Percentiles rank a stretch among this genome's conserved stretches.
phyloP scores from a whole-genome alignment of 2,888 invertebrate species.

The Nezara viridula region DNA sequence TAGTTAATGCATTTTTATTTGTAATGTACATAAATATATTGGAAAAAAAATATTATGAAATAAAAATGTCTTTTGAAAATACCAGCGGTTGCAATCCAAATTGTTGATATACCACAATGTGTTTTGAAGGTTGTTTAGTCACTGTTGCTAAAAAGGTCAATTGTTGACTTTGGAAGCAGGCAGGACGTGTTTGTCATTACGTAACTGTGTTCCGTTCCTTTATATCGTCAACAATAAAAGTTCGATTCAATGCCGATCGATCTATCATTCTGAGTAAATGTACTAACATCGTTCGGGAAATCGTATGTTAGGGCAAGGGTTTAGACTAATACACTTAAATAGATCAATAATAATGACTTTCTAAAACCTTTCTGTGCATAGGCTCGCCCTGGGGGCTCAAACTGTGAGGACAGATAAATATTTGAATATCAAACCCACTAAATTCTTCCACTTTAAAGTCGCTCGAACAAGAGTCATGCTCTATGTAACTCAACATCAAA shows the following conservation, averaged over 20 bases:
- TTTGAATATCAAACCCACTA: too few species aligned
- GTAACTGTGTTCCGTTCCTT: not conserved
- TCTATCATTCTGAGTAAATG: not conserved
- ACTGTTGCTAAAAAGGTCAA: conserved; percentile 12
- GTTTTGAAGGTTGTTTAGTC: conserved; percentile 31
- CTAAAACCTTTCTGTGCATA: too few species aligned
- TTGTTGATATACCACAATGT: not conserved
- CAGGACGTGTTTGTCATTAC: conserved; percentile 1
- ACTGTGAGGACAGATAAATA: too few species aligned
- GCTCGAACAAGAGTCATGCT: too few species aligned
- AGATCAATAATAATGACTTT: too few species aligned
- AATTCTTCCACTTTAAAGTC: too few species aligned
- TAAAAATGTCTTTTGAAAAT: not conserved
- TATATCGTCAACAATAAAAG: conserved; percentile 21
- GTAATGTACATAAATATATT: too few species aligned
- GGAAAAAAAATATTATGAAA: too few species aligned
- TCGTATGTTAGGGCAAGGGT: not conserved
- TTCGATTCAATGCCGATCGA: not conserved
- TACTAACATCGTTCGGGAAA: not conserved
- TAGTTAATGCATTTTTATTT: not conserved
- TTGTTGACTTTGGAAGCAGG: not conserved
- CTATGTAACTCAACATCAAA: too few species aligned
- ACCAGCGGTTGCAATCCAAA: not conserved
- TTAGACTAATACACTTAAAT: too few species aligned
- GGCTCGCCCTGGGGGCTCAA: too few species aligned